Percentiles rank a stretch among this genome's conserved stretches.
Conservation (phyloP, 2,797 vertebrate genomes). For the Glyptemys insculpta region DNA sequence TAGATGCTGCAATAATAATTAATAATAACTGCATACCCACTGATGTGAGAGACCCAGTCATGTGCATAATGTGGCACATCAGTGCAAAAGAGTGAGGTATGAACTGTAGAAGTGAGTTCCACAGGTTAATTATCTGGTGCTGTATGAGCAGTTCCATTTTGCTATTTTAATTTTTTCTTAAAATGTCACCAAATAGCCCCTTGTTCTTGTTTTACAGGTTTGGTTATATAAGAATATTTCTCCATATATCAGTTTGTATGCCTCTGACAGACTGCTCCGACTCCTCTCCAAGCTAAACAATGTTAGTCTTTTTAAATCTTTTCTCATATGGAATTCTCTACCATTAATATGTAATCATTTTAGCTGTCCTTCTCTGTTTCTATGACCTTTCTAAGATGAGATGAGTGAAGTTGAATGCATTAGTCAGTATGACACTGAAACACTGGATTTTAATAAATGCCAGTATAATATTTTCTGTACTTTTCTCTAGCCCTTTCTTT, state of each 20-base stretch:
- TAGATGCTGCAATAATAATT: neutral
- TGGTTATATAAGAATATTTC: neutral
- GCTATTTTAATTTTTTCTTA: neutral
- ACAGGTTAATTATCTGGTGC: neutral
- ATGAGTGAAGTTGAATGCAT: accelerated
- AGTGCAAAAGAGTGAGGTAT: neutral
- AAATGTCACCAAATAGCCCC: neutral
- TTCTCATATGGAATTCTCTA: neutral
- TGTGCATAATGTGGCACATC: neutral
- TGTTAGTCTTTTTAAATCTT: neutral
- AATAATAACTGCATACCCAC: neutral
- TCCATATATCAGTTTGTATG: neutral
- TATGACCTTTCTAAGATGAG: neutral
- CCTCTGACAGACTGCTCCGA: neutral
- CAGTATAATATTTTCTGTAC: neutral
- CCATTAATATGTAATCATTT: neutral
- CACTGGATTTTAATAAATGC: neutral
- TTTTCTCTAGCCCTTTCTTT: neutral
- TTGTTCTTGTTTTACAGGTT: neutral
- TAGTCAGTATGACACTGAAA: neutral
- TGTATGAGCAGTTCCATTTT: neutral
- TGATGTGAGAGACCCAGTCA: neutral
- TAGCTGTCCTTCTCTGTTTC: neutral
- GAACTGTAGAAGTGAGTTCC: neutral
- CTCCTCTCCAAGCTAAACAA: neutral